A percentile compares a stretch with the other conserved stretches of the same genome.
phyloP scores from a whole-genome alignment of 2,113 vertebrate species.

The Coryphaenoides rupestris region DNA sequence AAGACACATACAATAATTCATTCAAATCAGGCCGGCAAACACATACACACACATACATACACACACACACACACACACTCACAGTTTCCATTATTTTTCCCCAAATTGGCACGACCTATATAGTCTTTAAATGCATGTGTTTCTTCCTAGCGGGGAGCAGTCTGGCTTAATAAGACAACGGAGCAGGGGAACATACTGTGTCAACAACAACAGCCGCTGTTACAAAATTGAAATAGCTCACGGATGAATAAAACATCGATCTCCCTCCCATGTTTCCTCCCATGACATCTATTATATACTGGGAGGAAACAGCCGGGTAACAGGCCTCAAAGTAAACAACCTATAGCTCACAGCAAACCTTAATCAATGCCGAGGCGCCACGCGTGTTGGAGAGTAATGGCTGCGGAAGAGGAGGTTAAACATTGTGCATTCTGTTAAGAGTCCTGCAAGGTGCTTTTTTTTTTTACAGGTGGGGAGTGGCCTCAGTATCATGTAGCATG shows the following conservation, averaged over 20 bases:
- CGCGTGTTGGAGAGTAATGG: too few relatives aligned
- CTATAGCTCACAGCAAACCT: slow-evolving; percentile 6
- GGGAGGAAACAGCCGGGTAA: slow-evolving; percentile 26
- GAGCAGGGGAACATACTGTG: slow-evolving; percentile 4
- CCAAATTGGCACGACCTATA: background rate
- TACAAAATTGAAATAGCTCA: slow-evolving; percentile 40
- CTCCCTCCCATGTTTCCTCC: slow-evolving; percentile 35
- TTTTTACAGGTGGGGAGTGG: too few relatives aligned
- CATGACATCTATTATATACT: slow-evolving; percentile 36
- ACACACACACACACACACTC: background rate
- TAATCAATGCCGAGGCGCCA: too few relatives aligned
- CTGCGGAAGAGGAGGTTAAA: too few relatives aligned
- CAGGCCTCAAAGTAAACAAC: slow-evolving; percentile 25
- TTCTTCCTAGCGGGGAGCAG: slow-evolving; percentile 6
- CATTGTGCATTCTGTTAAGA: too few relatives aligned
- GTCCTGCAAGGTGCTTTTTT: too few relatives aligned
- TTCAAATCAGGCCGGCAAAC: background rate
- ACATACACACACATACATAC: background rate
- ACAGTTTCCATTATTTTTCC: background rate
- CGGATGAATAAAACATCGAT: slow-evolving; percentile 51
- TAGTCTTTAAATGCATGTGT: background rate
- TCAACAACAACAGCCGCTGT: slow-evolving; percentile 28
- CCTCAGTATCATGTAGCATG: too few relatives aligned
- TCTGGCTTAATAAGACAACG: slow-evolving; percentile 8
- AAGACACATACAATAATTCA: background rate